Evolutionary conservation across 2,113 vertebrate genomes (phyloP).

Genomic region (Scartelaos histophorus): DNA sequence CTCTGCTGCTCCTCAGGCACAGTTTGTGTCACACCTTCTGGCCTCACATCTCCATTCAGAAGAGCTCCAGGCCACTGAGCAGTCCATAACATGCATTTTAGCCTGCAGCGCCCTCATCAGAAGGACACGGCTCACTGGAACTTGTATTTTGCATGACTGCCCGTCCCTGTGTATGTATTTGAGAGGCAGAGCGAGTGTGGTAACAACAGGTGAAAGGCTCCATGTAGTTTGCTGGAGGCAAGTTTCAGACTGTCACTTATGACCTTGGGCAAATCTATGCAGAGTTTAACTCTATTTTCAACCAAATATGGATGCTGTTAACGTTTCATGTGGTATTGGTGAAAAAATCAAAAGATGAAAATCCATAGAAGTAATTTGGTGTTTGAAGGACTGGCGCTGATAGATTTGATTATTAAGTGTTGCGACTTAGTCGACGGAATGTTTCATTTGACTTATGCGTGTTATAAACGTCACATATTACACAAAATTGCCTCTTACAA

Average conservation of each 20-base stretch:
- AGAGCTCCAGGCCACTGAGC: slow-evolving; percentile 5
- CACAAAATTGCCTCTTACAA: too few relatives aligned
- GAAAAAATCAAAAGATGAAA: too few relatives aligned
- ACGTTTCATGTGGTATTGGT: too few relatives aligned
- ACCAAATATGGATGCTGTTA: background rate
- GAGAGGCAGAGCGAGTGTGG: slow-evolving; percentile 6
- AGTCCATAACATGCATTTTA: slow-evolving; percentile 17
- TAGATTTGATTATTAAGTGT: background rate
- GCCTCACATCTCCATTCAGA: background rate
- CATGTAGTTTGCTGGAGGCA: slow-evolving; percentile 36
- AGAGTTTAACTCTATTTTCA: background rate
- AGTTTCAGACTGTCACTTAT: slow-evolving; percentile 28
- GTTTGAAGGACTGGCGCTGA: too few relatives aligned
- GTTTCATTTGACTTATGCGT: background rate
- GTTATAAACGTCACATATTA: background rate
- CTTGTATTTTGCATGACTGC: background rate
- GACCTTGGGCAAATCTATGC: slow-evolving; percentile 7
- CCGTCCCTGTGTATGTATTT: slow-evolving; percentile 3
- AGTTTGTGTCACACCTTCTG: slow-evolving; percentile 6
- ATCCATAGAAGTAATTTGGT: too few relatives aligned
- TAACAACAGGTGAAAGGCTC: slow-evolving; percentile 16
- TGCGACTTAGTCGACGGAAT: background rate
- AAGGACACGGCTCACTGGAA: background rate
- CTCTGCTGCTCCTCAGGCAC: background rate
- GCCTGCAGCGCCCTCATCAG: slow-evolving; percentile 14